Percentiles rank a stretch among this genome's conserved stretches.
These are phyloP conservation scores for Colletes gigas DNA, from an alignment of 1,140 invertebrate species.

Conservation along the genomic window DNA sequence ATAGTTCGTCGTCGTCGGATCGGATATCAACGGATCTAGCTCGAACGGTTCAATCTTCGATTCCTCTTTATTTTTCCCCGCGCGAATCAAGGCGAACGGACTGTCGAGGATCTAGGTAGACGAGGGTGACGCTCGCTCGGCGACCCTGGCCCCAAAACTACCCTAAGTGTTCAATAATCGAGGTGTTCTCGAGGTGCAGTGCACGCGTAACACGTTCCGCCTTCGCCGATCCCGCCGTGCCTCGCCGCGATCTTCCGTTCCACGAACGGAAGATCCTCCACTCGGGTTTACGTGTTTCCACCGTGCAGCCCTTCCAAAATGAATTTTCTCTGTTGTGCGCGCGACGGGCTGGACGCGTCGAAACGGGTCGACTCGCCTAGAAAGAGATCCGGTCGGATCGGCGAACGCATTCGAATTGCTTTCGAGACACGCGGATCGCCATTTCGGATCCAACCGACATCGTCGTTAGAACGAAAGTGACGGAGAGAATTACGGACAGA, in stretches of 20 bases:
- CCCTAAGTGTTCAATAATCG: slow-evolving; percentile 79
- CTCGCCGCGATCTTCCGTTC: neutral
- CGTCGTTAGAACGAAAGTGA: neutral
- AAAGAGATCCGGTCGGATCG: slow-evolving; percentile 8
- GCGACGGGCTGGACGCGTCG: slow-evolving; percentile 29
- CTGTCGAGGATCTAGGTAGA: slow-evolving; percentile 45
- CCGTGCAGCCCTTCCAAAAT: slow-evolving; percentile 39
- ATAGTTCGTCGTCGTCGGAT: neutral
- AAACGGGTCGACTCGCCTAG: neutral
- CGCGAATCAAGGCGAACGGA: slow-evolving; percentile 38
- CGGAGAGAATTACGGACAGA: neutral
- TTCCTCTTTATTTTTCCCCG: slow-evolving; percentile 23
- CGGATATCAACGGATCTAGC: slow-evolving; percentile 23
- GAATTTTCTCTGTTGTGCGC: slow-evolving; percentile 48
- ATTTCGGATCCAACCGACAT: slow-evolving; percentile 9
- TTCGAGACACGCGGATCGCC: slow-evolving; percentile 38
- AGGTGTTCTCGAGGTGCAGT: slow-evolving; percentile 72
- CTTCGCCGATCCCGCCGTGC: slow-evolving; percentile 51
- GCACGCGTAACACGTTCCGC: slow-evolving; percentile 66
- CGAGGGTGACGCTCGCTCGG: slow-evolving; percentile 59
- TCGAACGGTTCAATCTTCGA: slow-evolving; percentile 33
- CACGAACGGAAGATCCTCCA: neutral
- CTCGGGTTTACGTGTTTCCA: slow-evolving; percentile 2
- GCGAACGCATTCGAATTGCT: slow-evolving; percentile 19
- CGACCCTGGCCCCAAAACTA: slow-evolving; percentile 73